These are phyloP conservation scores for Argyrosomus japonicus DNA, from an alignment of 2,113 vertebrate species.

Conservation along the genomic window DNA sequence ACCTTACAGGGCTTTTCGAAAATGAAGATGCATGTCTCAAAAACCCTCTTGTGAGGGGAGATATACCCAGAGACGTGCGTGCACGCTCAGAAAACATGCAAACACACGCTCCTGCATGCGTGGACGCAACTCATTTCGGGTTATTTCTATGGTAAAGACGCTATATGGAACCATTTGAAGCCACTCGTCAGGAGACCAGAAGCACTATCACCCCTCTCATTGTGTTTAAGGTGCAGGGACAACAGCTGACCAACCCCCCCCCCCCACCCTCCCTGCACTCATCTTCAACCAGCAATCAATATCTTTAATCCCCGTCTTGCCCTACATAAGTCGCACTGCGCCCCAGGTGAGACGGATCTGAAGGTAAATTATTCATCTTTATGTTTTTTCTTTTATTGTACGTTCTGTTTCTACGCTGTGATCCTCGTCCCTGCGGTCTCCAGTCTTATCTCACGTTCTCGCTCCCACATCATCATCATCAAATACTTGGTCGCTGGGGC, in stretches of 20 bases:
- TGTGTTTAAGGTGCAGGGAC: constrained; percentile 32
- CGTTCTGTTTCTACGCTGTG: neutral
- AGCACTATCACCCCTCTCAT: neutral
- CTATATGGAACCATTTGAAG: constrained; percentile 17
- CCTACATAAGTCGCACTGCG: neutral
- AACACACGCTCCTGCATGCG: constrained; percentile 30
- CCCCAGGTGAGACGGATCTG: neutral
- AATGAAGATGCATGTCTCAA: constrained; percentile 72
- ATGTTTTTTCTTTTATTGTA: neutral
- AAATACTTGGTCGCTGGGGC: too few species aligned
- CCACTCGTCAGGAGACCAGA: constrained; percentile 9
- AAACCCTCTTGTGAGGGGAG: constrained; percentile 38
- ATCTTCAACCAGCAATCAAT: constrained; percentile 39
- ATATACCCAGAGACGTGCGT: neutral
- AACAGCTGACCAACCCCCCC: neutral
- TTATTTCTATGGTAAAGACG: constrained; percentile 38
- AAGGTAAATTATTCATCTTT: neutral
- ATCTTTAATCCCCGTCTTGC: constrained; percentile 16
- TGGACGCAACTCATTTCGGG: constrained; percentile 15
- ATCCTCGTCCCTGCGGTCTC: neutral
- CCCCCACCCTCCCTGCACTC: neutral
- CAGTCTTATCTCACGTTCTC: too few species aligned
- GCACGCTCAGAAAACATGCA: constrained; percentile 28
- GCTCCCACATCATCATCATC: too few species aligned
- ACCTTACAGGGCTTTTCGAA: constrained; percentile 51